These are phyloP conservation scores for Pentalonia nigronervosa DNA, from an alignment of 1,140 invertebrate species.

Conservation along the genomic window DNA sequence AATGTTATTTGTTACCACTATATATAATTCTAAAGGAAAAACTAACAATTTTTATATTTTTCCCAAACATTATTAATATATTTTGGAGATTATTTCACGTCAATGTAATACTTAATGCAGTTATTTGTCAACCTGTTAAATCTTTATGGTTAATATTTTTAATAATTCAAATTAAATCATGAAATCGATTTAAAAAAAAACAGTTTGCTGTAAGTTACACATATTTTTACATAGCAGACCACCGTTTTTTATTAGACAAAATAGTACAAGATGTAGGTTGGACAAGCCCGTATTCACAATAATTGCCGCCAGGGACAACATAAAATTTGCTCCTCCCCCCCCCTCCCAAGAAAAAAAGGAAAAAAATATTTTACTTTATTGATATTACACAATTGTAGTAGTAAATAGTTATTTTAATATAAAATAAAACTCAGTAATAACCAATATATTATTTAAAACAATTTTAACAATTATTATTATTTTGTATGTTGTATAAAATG, in stretches of 20 bases:
- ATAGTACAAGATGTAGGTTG: too few species aligned
- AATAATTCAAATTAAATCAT: neutral
- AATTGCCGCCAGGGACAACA: too few species aligned
- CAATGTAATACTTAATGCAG: neutral
- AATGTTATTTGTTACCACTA: neutral
- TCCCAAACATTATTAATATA: neutral
- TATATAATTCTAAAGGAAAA: neutral
- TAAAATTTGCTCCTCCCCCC: too few species aligned
- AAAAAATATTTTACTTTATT: too few species aligned
- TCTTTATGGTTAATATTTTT: neutral
- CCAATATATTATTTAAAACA: too few species aligned
- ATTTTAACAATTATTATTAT: too few species aligned
- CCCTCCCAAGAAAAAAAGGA: too few species aligned
- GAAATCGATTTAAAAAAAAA: neutral
- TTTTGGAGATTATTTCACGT: neutral
- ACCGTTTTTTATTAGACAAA: neutral
- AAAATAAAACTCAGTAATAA: too few species aligned
- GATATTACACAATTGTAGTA: too few species aligned
- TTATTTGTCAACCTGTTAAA: neutral
- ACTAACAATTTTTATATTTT: neutral
- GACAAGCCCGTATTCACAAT: too few species aligned
- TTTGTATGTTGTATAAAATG: too few species aligned
- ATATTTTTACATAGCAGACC: neutral
- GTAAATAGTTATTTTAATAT: too few species aligned
- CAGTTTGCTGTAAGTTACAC: neutral